phyloP scores from a whole-genome alignment of 1,140 invertebrate genomes.

The Euwallacea fornicatus region DNA sequence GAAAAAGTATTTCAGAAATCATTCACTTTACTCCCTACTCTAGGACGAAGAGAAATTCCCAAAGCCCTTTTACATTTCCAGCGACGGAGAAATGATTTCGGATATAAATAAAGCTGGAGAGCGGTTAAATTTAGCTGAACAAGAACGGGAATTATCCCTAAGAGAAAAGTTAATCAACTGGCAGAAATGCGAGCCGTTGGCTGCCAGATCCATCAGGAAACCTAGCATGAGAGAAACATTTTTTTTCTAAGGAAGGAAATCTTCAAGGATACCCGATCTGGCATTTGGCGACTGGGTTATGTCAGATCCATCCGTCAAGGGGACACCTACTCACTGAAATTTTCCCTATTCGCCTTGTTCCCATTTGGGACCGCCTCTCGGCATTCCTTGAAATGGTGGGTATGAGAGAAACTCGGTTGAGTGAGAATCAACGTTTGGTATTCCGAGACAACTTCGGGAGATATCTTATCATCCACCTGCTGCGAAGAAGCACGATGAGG shows the following conservation, averaged over 20 bases:
- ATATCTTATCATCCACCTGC: constrained; percentile 96
- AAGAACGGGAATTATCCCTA: constrained; percentile 94
- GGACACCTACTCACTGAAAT: no score
- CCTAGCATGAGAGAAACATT: constrained; percentile 98
- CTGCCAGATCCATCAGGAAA: constrained; percentile 98
- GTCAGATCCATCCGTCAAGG: no score
- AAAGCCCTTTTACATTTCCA: constrained; percentile 91
- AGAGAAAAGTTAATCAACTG: constrained; percentile 97
- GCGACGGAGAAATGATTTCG: constrained; percentile 98
- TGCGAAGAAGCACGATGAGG: constrained; percentile 99
- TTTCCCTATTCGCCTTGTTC: no score
- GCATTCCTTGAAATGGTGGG: no score
- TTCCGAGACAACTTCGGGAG: constrained; percentile 98
- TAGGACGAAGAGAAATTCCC: constrained; percentile 98
- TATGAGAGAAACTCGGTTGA: no score
- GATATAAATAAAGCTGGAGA: constrained; percentile 99
- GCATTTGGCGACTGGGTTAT: no score
- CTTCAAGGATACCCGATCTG: no score
- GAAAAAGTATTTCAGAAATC: constrained; percentile 98
- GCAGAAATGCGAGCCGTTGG: constrained; percentile 98
- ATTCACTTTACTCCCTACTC: constrained; percentile 97
- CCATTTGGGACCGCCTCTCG: no score
- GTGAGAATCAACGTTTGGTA: constrained; percentile 97
- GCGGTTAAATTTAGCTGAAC: constrained; percentile 95
- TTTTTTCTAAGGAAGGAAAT: no score